Conservation (phyloP, 1,140 invertebrate species). For the Galendromus occidentalis region DNA sequence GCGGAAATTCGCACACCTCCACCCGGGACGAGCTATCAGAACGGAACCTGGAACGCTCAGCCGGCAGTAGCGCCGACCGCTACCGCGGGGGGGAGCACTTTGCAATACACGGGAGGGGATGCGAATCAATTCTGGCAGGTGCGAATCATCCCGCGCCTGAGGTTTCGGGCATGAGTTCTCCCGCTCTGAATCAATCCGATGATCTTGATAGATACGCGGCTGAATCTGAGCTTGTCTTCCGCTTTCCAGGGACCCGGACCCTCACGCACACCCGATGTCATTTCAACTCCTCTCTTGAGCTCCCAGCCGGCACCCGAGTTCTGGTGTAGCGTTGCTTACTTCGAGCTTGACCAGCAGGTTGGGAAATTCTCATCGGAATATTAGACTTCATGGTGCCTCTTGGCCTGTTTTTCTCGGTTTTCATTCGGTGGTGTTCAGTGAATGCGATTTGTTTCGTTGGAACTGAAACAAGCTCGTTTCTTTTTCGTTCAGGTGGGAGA, state of each 20-base stretch:
- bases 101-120: neutral
- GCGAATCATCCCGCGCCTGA: no score
- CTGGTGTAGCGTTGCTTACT: conserved; percentile 98
- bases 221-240: neutral
- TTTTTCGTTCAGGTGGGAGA: conserved; percentile 49
- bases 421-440: neutral
- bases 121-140: no score
- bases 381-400: no score
- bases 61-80: no score
- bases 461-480: neutral
- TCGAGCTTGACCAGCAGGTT: conserved; percentile 57
- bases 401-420: neutral
- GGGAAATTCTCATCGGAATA: neutral
- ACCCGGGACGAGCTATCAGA: no score
- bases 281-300: neutral
- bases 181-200: no score
- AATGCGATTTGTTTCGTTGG: neutral
- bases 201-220: no score
- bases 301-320: conserved; percentile 52
- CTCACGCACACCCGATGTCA: neutral
- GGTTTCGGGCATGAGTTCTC: no score
- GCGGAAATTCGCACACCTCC: no score
- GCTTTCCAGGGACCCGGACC: neutral
- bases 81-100: neutral
- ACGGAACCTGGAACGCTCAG: no score